Conservation (phyloP, 2,888 invertebrate species). For the Sphaerophoria taeniata region DNA sequence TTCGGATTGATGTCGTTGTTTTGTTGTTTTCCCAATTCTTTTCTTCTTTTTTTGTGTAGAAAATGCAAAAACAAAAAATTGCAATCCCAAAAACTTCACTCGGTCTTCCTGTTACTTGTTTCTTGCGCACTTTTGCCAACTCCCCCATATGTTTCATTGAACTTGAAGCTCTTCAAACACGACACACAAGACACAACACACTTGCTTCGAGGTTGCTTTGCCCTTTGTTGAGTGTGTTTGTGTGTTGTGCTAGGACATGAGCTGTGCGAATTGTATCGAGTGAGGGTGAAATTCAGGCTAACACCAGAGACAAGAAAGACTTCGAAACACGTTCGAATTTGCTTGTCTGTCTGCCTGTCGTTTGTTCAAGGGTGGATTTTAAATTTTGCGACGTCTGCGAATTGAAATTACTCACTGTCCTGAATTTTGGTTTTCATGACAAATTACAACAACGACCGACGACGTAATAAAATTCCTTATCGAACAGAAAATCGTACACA, state of each 20-base stretch:
- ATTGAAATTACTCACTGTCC: conserved; percentile 25
- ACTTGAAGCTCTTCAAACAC: conserved; percentile 53
- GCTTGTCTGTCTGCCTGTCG: conserved; percentile 20
- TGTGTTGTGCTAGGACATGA: conserved; percentile 69
- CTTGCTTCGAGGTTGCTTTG: conserved; percentile 11
- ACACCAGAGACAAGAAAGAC: conserved; percentile 11
- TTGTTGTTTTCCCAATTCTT: conserved; percentile 24
- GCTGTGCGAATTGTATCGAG: conserved; percentile 13
- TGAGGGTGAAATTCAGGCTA: conserved; percentile 57
- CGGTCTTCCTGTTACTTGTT: conserved; percentile 31
- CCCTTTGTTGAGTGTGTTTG: not conserved
- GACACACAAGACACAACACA: not conserved
- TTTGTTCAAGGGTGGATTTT: conserved; percentile 25
- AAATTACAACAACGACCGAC: conserved; percentile 16
- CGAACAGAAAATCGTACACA: conserved; percentile 8
- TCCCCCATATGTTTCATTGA: conserved; percentile 69
- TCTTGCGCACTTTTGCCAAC: conserved; percentile 35
- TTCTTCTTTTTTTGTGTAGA: conserved; percentile 1
- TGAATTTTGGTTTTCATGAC: conserved; percentile 30
- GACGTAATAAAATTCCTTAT: conserved; percentile 49
- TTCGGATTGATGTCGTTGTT: conserved; percentile 60
- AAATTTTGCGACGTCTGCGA: not conserved
- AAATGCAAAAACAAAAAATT: not conserved
- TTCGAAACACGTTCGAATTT: not conserved
- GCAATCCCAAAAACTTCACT: conserved; percentile 39